Base-by-base conservation (phyloP, 2,797 vertebrate species). In the Scolopax rusticola region DNA sequence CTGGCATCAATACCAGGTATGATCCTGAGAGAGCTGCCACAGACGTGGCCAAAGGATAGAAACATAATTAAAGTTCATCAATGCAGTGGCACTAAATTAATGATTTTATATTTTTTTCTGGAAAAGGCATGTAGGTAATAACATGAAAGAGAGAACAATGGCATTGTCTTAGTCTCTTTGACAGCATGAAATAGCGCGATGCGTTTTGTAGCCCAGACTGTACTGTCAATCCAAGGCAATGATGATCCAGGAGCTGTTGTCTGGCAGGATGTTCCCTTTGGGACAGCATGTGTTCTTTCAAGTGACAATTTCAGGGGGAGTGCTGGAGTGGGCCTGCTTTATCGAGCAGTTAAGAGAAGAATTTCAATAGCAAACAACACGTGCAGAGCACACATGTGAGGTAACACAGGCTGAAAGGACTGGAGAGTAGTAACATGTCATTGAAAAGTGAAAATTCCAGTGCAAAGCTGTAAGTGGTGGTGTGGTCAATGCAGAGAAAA, bases 21-120 rank as follows among this genome's bases (percentile, higher is more conserved):
- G 51, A 69, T 74, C 90, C 64, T 54, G 47, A 3, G 32, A 70
- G 91, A 94, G 73, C 91, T 65, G 82, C 73, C 48, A 32, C 65
- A 7, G 45, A n/a, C 19, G 54, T 13, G 76, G 54, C 84, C 76
- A 3, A 9, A 43, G 79, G 76, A 1, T 14, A 69, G 67, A 23
- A 73, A 65, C 17, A 1, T 41, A 77, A 32, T 67, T 73, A 63
- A 36, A 16, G 2, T 64, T 70, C 25, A 3, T 24, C 12, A 33
- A 12, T 17, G 54, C 28, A 3, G 20, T 17, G 40, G 48, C 36
- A 32, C 69, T 73, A 20, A 92, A 77, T 8, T 4, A 9, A 27
- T 33, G 18, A 8, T 19, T 1, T 28, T 38, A 57, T 63, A 59
- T 65, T 11, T 64, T 64, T 65, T 12, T 3, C 15, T 36, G 53